Percentiles rank a stretch among this genome's conserved stretches.
Evolutionary conservation across 92 coral and sea anemone genomes (phyloP).

Genomic region (Bergia puertoricense): DNA sequence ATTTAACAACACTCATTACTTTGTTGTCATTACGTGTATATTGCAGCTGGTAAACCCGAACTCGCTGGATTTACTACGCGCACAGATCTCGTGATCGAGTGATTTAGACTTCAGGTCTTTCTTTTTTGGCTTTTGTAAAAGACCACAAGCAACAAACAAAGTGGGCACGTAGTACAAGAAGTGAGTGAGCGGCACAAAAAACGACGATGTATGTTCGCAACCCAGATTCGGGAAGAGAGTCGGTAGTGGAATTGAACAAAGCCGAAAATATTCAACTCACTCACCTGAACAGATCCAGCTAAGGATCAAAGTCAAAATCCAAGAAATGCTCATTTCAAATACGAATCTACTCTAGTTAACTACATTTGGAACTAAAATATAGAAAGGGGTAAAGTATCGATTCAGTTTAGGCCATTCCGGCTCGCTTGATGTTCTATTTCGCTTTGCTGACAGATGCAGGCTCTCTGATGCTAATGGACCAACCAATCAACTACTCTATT

Average conservation of each 20-base stretch:
- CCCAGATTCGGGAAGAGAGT: background rate
- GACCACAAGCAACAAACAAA: slow-evolving; percentile 19
- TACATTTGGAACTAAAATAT: slow-evolving; percentile 30
- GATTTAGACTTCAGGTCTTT: background rate
- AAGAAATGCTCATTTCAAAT: slow-evolving; percentile 19
- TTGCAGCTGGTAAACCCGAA: slow-evolving; percentile 32
- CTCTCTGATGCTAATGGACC: slow-evolving; percentile 39
- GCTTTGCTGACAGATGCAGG: slow-evolving; percentile 48
- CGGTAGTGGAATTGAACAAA: slow-evolving; percentile 1
- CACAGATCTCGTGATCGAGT: slow-evolving; percentile 19
- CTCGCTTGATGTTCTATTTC: slow-evolving; percentile 44
- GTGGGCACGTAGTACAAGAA: background rate
- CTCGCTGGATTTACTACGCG: slow-evolving; percentile 19
- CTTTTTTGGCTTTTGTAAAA: background rate
- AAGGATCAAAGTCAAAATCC: slow-evolving; percentile 18
- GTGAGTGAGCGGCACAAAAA: background rate
- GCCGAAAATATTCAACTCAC: background rate
- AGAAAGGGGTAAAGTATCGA: slow-evolving; percentile 17
- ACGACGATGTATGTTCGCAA: background rate
- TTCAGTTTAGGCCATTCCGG: slow-evolving; percentile 44
- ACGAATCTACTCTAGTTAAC: slow-evolving; percentile 32
- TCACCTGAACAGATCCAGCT: slow-evolving; percentile 38
- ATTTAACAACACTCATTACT: slow-evolving; percentile 24
- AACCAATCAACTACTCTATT: slow-evolving; percentile 43
- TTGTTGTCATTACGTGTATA: slow-evolving; percentile 25